Evolutionary conservation across 2,888 invertebrate genomes (phyloP), one percentile per base, ranked within the genome.

Genomic region (Eretmocerus hayati): DNA sequence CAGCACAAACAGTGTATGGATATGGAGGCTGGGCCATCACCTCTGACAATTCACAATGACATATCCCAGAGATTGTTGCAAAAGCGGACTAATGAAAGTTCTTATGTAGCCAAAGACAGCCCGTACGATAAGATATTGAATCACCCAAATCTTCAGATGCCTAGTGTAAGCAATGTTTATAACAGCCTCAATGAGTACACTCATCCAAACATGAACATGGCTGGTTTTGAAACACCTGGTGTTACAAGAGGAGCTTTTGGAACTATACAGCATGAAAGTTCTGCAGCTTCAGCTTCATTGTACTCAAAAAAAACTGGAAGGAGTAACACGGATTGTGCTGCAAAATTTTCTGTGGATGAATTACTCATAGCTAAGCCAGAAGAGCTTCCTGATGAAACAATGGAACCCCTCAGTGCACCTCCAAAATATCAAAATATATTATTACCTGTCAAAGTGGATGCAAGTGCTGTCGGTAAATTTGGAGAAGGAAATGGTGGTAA

Each of bases 141-240:
- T 11, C 26, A 26, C 8, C 26, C 26, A 1, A 67, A 66, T 51
- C 52, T 67, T 30, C 69, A 67, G 52, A 67, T 69, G 33, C 74
- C 76, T 26, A 76, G 74, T 45, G 80, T 81, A 43, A 80, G 79
- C 46, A 81, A 81, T 60, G 81, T 82, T 22, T 81, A 81, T 56
- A 78, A 76, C 59, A 81, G 81, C 62, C 68, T 83, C 42, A 79
- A 81, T 52, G 81, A 82, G 46, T 83, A 81, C 61, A 68, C 78
- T 58, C 73, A 75, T 6, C 62, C 71, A 8, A 64, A 65, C 20
- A 63, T 60, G 31, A 66, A 62, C 45, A 57, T 64, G 33, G 60
- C 61, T 33, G 59, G 53, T 47, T 40, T 47, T 21, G 50, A 56
- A n/a, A n/a, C n/a, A n/a, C n/a, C n/a, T n/a, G n/a, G n/a, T 16